Base-by-base conservation (phyloP, 2,888 invertebrate genomes). In the Tipula lateralis region DNA sequence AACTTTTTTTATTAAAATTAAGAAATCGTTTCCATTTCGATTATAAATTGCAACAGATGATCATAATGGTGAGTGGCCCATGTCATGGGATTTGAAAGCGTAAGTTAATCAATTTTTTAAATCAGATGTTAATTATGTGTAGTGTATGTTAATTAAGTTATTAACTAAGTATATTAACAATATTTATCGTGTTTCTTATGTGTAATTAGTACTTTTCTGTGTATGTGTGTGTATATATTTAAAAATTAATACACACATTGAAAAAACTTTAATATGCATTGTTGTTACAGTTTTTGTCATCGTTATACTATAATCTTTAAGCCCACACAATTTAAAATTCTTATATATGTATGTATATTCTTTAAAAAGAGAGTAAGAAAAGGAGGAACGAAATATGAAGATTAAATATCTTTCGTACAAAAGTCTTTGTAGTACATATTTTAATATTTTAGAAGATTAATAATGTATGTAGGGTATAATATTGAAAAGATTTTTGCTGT, bases 1-100 rank as follows among this genome's bases (percentile, higher is more conserved):
- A n/a, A 12, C 9, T 66, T 66, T 9, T 39, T 66, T 66, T 19
- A 66, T 66, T 24, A 66, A 6, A 24, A 66, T 66, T 66, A 24
- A 9, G 9, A 66, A 66, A 66, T 66, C 7, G 3, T 66, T 66
- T 66, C 12, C 24, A 66, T 5, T 5, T 66, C 24, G 24, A 24
- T 66, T 66, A 66, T 24, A 66, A 66, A 66, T 66, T 66, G 66
- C 66, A 66, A 66, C 66, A 66, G 66, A 24, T 66, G 24, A 66
- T 66, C 9, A 66, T 7, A 66, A 9, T 24, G n/a, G 66, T 66
- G 24, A 24, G 66, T 66, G 66, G 24, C 24, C 24, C 7, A 24
- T 19, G 24, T 50, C 44, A 50, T 16, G 44, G 5, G 44, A 50
- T 7, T 50, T 50, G 1, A 16, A n/a, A 50, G 44, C 7, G 12